These are phyloP conservation scores for Esox masquinongy DNA, from an alignment of 2,797 vertebrate genomes.

Conservation along the genomic window DNA sequence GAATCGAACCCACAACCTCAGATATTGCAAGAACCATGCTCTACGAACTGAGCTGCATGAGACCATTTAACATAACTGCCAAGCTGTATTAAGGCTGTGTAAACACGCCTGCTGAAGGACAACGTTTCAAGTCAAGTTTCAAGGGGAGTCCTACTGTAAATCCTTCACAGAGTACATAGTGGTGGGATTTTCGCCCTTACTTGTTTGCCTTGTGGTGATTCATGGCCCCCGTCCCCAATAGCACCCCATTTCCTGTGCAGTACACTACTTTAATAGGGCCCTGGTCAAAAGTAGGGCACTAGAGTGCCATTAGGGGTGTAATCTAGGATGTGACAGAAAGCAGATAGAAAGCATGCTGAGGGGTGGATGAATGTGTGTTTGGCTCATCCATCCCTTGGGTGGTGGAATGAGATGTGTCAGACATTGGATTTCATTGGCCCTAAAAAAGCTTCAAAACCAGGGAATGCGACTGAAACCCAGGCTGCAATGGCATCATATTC, in stretches of 20 bases:
- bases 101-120: background rate
- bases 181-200: background rate
- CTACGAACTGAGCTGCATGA: no score
- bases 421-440: background rate
- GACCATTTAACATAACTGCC: background rate
- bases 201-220: conserved; percentile 4
- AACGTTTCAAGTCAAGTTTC: background rate
- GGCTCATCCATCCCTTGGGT: background rate
- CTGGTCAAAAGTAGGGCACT: background rate
- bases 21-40: no score
- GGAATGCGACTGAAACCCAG: background rate
- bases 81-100: background rate
- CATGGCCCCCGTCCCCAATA: background rate
- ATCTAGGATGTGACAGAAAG: conserved; percentile 2
- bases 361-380: background rate
- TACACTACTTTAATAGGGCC: background rate
- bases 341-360: conserved; percentile 5
- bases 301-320: background rate
- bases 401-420: background rate
- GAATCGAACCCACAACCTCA: no score
- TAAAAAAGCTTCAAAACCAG: conserved; percentile 12
- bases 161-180: background rate
- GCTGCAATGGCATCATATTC: background rate
- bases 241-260: background rate
- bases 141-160: background rate